Conservation (phyloP, 1,140 invertebrate species). For the Aphelenchoides avenae region DNA sequence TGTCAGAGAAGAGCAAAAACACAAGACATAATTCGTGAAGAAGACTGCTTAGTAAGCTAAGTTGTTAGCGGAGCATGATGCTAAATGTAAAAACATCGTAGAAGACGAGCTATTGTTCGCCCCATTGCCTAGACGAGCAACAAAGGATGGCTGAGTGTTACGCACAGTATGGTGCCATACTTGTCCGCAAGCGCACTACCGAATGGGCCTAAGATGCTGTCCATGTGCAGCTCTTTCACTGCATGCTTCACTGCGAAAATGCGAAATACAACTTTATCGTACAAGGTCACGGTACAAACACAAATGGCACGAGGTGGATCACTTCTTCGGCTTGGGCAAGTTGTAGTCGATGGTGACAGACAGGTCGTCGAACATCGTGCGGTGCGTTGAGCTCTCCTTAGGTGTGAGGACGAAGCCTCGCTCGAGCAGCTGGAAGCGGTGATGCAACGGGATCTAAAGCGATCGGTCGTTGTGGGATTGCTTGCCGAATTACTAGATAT, state of each 20-base stretch:
- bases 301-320: too few species aligned
- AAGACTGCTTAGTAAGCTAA: too few species aligned
- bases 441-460: constrained; percentile 11
- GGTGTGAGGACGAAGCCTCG: constrained; percentile 9
- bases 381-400: background rate
- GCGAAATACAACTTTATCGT: constrained; percentile 9
- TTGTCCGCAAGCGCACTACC: too few species aligned
- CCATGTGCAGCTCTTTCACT: too few species aligned
- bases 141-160: too few species aligned
- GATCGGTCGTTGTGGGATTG: background rate
- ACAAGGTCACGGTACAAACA: background rate
- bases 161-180: too few species aligned
- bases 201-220: too few species aligned
- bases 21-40: too few species aligned
- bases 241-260: background rate
- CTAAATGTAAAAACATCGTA: too few species aligned
- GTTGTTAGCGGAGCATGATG: too few species aligned
- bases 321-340: background rate
- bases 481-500: constrained; percentile 4
- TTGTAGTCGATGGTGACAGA: background rate
- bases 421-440: constrained; percentile 12
- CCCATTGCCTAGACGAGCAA: too few species aligned
- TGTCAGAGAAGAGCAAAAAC: background rate
- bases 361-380: background rate
- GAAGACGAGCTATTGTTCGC: too few species aligned